A percentile compares a stretch with the other conserved stretches of the same genome.
Conservation (phyloP, 2,113 vertebrate species). For the Aplodontia rufa region DNA sequence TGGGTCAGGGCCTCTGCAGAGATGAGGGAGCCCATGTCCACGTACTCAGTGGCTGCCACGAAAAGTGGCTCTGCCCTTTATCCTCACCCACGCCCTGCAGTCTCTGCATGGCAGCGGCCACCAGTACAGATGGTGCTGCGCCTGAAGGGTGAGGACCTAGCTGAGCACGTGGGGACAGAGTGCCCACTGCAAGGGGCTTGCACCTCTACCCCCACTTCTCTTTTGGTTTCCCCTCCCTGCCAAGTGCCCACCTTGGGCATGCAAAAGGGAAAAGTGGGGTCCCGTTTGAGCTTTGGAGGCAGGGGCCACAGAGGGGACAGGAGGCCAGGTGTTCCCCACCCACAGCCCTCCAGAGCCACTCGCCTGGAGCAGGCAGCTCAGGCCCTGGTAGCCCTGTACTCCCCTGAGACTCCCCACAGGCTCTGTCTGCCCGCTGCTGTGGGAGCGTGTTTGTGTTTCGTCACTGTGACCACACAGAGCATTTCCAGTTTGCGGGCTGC, state of each 20-base stretch:
- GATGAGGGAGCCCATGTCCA: not conserved
- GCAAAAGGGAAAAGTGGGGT: not conserved
- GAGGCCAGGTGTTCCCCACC: not conserved
- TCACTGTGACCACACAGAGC: not conserved
- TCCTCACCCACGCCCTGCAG: rapidly evolving
- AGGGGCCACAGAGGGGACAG: not conserved
- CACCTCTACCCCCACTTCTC: not conserved
- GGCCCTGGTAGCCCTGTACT: not conserved
- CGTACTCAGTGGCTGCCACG: not conserved
- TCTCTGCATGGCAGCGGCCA: rapidly evolving
- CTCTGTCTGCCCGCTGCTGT: not conserved
- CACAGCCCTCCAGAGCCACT: not conserved
- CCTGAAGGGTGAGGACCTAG: not conserved
- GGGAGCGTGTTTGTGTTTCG: not conserved
- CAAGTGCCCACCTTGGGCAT: not conserved
- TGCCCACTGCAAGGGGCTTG: rapidly evolving
- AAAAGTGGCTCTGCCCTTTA: rapidly evolving
- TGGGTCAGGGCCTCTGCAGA: not conserved
- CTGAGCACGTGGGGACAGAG: too few species aligned
- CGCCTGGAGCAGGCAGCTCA: not conserved
- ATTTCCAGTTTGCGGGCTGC: not conserved
- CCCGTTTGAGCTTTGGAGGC: not conserved
- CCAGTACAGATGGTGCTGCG: not conserved
- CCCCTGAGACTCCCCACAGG: not conserved
- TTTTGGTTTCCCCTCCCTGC: not conserved